Conservation (phyloP, 2,888 invertebrate species). For the Lycophotia porphyrea region DNA sequence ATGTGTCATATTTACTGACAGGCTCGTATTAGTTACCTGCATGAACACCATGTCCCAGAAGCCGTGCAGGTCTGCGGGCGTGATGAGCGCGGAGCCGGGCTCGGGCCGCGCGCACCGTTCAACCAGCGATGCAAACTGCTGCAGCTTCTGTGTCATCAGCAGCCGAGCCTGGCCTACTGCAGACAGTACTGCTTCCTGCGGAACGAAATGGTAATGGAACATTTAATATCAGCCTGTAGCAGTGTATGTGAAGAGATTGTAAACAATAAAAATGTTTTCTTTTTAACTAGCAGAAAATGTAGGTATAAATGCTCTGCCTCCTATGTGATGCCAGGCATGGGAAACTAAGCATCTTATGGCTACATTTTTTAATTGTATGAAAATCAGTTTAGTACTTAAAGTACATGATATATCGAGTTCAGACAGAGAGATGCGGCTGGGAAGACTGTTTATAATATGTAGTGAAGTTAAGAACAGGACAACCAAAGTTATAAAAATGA, state of each 20-base stretch:
- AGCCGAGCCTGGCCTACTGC: slow-evolving; percentile 95
- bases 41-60: slow-evolving; percentile 97
- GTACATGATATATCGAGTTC: no score
- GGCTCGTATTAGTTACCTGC: slow-evolving; percentile 88
- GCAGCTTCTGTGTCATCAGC: slow-evolving; percentile 93
- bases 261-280: neutral
- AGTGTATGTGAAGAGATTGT: neutral
- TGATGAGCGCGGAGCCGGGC: slow-evolving; percentile 88
- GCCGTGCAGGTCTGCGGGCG: slow-evolving; percentile 94
- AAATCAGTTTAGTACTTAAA: neutral
- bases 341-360: no score
- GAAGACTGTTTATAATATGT: no score
- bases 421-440: no score
- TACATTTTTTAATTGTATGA: neutral
- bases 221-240: neutral
- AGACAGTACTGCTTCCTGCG: slow-evolving; percentile 91
- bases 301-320: no score
- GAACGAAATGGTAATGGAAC: neutral
- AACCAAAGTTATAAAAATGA: no score
- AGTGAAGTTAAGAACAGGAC: neutral
- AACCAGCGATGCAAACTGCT: slow-evolving; percentile 93
- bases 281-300: no score
- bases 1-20: neutral
- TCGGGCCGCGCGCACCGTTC: slow-evolving; percentile 81
- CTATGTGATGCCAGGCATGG: no score